Conservation (phyloP, 2,797 vertebrate species). For the Myotis vivesi region DNA sequence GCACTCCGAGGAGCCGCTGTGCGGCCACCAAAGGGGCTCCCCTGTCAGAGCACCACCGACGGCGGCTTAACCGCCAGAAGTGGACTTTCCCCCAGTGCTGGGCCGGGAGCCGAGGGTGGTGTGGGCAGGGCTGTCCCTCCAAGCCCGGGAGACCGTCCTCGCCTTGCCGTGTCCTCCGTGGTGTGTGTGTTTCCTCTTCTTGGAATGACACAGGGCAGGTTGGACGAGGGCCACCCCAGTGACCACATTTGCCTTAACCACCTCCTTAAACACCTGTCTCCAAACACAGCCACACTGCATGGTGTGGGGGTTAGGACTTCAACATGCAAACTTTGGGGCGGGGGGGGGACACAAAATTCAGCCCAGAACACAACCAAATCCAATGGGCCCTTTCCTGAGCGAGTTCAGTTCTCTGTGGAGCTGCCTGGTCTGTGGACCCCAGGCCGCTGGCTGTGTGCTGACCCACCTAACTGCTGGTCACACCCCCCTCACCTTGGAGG, state of each 20-base stretch:
- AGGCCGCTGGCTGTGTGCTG: background rate
- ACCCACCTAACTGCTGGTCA: accelerated
- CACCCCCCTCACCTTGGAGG: background rate
- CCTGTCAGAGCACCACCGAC: accelerated
- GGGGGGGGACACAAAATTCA: background rate
- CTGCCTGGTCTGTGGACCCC: background rate
- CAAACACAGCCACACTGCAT: background rate
- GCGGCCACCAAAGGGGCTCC: too few species aligned
- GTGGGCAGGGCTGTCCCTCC: too few species aligned
- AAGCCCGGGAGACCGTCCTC: accelerated
- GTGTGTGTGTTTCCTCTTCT: background rate
- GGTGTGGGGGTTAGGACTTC: background rate
- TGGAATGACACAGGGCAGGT: background rate
- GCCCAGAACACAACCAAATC: background rate
- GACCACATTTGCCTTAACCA: background rate
- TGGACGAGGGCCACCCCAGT: background rate
- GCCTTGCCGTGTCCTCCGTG: accelerated
- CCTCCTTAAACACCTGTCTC: background rate
- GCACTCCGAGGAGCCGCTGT: background rate
- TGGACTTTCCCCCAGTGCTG: too few species aligned
- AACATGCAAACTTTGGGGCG: background rate
- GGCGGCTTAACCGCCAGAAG: accelerated
- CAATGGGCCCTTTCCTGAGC: accelerated
- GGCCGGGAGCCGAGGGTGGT: too few species aligned
- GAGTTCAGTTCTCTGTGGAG: accelerated